phyloP scores from a whole-genome alignment of 2,888 invertebrate species.

The Ethmia dodecea region DNA sequence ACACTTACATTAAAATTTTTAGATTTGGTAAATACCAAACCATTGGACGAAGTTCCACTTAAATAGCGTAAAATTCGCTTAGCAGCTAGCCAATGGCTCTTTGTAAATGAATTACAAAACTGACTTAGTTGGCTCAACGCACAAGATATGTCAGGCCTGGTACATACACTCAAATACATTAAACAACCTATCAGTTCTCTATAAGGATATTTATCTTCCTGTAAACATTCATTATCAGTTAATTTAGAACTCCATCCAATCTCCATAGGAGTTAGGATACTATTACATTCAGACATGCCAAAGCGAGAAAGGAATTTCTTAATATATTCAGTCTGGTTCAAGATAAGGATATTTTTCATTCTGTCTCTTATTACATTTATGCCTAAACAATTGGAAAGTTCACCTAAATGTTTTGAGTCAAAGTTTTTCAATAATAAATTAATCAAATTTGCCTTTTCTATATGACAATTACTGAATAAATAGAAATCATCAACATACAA shows the following conservation, averaged over 20 bases:
- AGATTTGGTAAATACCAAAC: slow-evolving; percentile 10
- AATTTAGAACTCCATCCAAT: not conserved
- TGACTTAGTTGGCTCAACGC: slow-evolving; percentile 16
- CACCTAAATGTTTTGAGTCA: slow-evolving; percentile 10
- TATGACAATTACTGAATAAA: slow-evolving; percentile 9
- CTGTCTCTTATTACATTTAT: slow-evolving; percentile 12
- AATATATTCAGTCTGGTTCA: not conserved
- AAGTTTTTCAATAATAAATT: slow-evolving; percentile 6
- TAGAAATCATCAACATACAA: slow-evolving; percentile 23
- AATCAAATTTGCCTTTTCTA: not conserved
- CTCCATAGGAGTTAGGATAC: not conserved
- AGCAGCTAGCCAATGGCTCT: slow-evolving; percentile 11
- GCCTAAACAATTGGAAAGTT: slow-evolving; percentile 16
- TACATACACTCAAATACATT: not conserved
- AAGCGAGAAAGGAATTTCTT: not conserved
- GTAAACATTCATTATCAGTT: not conserved
- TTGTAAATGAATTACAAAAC: slow-evolving; percentile 13
- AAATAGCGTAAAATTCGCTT: slow-evolving; percentile 19
- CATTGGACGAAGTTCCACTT: slow-evolving; percentile 11
- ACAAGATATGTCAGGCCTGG: not conserved
- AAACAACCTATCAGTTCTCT: not conserved
- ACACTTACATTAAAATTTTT: slow-evolving; percentile 1
- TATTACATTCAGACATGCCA: not conserved
- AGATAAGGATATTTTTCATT: slow-evolving; percentile 5
- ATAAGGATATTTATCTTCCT: not conserved